Base-by-base conservation (phyloP, 2,113 vertebrate species). In the Seriola aureovittata region DNA sequence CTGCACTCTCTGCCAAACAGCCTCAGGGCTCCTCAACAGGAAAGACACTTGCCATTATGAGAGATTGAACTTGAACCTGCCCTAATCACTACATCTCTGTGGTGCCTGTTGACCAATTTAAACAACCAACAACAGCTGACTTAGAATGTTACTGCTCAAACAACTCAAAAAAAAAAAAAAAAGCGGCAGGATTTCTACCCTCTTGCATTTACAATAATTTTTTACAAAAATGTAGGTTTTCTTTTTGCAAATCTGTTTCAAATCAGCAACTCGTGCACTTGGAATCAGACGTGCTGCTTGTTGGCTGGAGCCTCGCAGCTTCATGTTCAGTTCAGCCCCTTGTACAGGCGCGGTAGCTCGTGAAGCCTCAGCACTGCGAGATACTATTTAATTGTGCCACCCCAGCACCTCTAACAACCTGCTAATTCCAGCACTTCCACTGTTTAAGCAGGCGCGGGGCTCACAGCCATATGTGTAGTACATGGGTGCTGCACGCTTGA, bases 361-460 rank as follows among this genome's bases (percentile, higher is more conserved):
- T 36, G 78, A 76, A 66, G 84, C 46, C 55, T 70, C 71, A 1
- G 87, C 87, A 10, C 69, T 52, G 77, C 36, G 2, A 91, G 72
- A 84, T 65, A 14, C 80, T 73, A 29, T 80, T 79, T 82, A 83
- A 78, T 85, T 66, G 58, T 83, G 21, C 75, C 81, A 75, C 69
- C 50, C 71, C 71, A 17, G 74, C 82, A 78, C 68, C 60, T 29
- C 69, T 81, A 78, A 87, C 82, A 84, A 70, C 57, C 84, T 66
- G 83, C 76, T 85, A 87, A 88, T 91, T 91, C 89, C 86, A 36
- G 71, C 69, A 78, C 74, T 32, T 84, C 82, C 81, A 77, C 69
- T 52, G 76, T 72, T 80, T 79, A 71, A 78, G 76, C 77, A 55
- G 82, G 46, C 73, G 23, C 59, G 9, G 44, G 71, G 85, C 88